A percentile compares a stretch with the other conserved stretches of the same genome.
These are phyloP conservation scores for Villa cingulata DNA, from an alignment of 2,888 invertebrate species.

Conservation along the genomic window DNA sequence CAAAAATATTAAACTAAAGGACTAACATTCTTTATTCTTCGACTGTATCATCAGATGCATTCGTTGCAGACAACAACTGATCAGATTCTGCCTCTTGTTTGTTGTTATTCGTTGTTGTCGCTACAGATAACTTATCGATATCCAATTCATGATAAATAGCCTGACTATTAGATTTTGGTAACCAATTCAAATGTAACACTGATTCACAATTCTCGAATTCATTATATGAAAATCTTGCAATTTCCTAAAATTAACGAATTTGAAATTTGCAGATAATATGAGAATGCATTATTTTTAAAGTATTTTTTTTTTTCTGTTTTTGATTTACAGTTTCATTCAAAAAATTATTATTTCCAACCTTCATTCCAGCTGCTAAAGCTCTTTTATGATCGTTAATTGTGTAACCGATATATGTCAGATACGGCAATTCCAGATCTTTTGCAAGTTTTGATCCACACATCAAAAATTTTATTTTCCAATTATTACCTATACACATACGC, in stretches of 20 bases:
- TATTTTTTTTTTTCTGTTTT: no score
- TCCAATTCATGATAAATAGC: neutral
- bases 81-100: no score
- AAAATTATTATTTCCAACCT: neutral
- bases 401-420: neutral
- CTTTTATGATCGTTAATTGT: neutral
- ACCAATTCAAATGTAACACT: neutral
- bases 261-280: no score
- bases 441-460: neutral
- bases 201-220: neutral
- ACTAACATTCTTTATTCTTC: no score
- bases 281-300: no score
- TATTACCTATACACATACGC: neutral
- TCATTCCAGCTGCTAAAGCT: neutral
- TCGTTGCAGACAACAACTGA: no score
- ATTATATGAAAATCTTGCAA: neutral
- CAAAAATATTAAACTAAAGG: no score
- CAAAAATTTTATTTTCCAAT: neutral
- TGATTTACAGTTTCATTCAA: no score
- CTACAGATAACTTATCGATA: neutral
- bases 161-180: neutral
- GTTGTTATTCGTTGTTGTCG: no score
- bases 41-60: no score
- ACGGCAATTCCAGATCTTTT: neutral
- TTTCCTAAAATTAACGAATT: neutral